Evolutionary conservation across 2,113 vertebrate genomes (phyloP).

Genomic region (Notarius quadriscutis): DNA sequence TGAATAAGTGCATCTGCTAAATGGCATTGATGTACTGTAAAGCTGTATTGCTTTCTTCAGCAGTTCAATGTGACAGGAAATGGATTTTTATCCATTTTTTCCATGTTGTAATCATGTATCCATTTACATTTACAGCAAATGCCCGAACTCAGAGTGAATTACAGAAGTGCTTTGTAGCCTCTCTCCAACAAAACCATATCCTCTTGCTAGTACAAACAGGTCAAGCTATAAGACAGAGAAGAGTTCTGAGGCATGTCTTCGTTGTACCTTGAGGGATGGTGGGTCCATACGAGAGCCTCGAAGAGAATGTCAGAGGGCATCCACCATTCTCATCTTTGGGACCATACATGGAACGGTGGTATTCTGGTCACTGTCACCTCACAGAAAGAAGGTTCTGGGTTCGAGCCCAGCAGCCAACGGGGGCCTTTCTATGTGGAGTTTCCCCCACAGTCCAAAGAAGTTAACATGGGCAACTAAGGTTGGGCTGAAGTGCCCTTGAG

Average conservation of each 20-base stretch:
- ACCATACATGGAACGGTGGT: neutral
- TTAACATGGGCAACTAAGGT: too few relatives aligned
- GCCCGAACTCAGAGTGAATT: neutral
- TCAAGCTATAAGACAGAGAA: neutral
- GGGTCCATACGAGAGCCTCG: neutral
- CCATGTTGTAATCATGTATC: neutral
- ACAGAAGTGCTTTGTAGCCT: neutral
- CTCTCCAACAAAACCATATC: neutral
- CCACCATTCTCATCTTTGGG: neutral
- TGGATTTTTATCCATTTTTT: neutral
- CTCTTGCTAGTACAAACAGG: neutral
- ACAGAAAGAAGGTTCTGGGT: too few relatives aligned
- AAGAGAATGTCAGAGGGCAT: neutral
- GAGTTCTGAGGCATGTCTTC: neutral
- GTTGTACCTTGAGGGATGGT: neutral
- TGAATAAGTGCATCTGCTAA: too few relatives aligned
- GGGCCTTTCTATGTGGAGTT: too few relatives aligned
- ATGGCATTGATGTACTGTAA: too few relatives aligned
- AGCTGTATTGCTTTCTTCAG: neutral
- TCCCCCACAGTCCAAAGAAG: too few relatives aligned
- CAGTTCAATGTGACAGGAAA: neutral
- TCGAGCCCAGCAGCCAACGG: too few relatives aligned
- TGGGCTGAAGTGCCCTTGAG: too few relatives aligned
- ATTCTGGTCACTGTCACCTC: too few relatives aligned
- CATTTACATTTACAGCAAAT: neutral